Evolutionary conservation across 2,888 invertebrate genomes (phyloP), one percentile per base, ranked within the genome.

Genomic region (Altica lythri): DNA sequence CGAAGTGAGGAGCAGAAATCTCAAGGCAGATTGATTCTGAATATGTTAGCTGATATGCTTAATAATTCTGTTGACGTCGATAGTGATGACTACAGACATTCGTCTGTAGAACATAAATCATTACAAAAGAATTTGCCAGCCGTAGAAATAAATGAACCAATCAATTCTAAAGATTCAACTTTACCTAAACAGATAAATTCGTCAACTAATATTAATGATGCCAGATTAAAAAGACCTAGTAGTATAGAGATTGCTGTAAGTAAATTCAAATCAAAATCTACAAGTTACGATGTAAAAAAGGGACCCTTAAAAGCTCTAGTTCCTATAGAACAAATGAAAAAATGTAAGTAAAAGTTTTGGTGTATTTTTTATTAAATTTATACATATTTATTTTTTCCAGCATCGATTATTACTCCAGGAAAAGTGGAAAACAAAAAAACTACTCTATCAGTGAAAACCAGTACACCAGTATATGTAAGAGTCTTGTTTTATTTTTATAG

Each of bases 241-340:
- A n/a, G n/a, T n/a, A n/a, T n/a, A n/a, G n/a, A n/a, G n/a, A n/a
- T n/a, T n/a, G n/a, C n/a, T n/a, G n/a, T 18, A 30, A 32, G 18
- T n/a, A 52, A 55, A 47, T 46, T 60, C 25, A 55, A 54, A 12
- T 40, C 48, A 5, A 63, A 59, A 46, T 16, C 46, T 9, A 9
- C 27, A 35, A 29, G 46, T 30, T 10, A 14, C 12, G 47, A 32
- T 29, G 9, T 12, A 1, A 63, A 51, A 29, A 57, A 45, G 29
- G 63, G 63, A 10, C 63, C 63, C 2, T 38, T 64, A 49, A 65
- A 55, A 50, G 67, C 67, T 9, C 50, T 65, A 2, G 57, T 65
- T 34, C 64, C 67, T 5, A 35, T 67, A 8, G 61, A 62, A 30
- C 61, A 60, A 32, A 65, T 67, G 67, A 59, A 61, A 10, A 53